Evolutionary conservation across 2,113 vertebrate genomes (phyloP).

Genomic region (Cephalopholis sonnerati): DNA sequence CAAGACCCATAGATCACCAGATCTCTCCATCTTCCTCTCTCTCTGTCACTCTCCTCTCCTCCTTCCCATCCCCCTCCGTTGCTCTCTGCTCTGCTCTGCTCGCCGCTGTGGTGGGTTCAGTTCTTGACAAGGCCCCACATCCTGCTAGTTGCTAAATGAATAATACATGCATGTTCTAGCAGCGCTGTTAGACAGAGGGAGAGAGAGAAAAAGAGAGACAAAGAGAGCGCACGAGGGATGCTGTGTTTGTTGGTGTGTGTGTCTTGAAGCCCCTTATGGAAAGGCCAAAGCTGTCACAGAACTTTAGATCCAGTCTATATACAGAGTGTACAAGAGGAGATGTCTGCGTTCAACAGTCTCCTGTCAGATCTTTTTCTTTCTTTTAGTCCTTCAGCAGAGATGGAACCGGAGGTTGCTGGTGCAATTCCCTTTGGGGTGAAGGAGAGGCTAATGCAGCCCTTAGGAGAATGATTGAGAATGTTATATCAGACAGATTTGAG

Average conservation of each 20-base stretch:
- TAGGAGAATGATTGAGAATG: slow-evolving; percentile 29
- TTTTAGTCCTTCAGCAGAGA: slow-evolving; percentile 30
- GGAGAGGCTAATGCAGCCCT: slow-evolving; percentile 8
- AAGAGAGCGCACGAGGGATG: slow-evolving; percentile 30
- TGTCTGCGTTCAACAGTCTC: slow-evolving; percentile 30
- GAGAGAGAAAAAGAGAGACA: slow-evolving; percentile 30
- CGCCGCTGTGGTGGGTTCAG: slow-evolving; percentile 63
- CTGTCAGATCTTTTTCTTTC: slow-evolving; percentile 22
- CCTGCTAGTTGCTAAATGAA: slow-evolving; percentile 80
- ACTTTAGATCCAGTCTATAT: slow-evolving; percentile 69
- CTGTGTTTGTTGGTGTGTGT: slow-evolving; percentile 35
- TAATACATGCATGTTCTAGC: slow-evolving; percentile 80
- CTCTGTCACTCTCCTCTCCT: slow-evolving; percentile 3
- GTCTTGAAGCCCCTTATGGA: slow-evolving; percentile 65
- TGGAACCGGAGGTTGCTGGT: slow-evolving; percentile 32
- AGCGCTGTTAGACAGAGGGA: slow-evolving; percentile 59
- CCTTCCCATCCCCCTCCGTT: slow-evolving; percentile 22
- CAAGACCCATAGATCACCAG: slow-evolving; percentile 15
- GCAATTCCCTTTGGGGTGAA: slow-evolving; percentile 26
- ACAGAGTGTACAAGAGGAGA: slow-evolving; percentile 37
- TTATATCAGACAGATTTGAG: slow-evolving; percentile 17
- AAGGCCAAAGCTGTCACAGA: slow-evolving; percentile 75
- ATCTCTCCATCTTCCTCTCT: slow-evolving; percentile 33
- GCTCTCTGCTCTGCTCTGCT: slow-evolving; percentile 33
- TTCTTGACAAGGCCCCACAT: slow-evolving; percentile 81